Percentiles rank a stretch among this genome's conserved stretches.
phyloP scores from a whole-genome alignment of 2,888 invertebrate species.

The Mythimna impura region DNA sequence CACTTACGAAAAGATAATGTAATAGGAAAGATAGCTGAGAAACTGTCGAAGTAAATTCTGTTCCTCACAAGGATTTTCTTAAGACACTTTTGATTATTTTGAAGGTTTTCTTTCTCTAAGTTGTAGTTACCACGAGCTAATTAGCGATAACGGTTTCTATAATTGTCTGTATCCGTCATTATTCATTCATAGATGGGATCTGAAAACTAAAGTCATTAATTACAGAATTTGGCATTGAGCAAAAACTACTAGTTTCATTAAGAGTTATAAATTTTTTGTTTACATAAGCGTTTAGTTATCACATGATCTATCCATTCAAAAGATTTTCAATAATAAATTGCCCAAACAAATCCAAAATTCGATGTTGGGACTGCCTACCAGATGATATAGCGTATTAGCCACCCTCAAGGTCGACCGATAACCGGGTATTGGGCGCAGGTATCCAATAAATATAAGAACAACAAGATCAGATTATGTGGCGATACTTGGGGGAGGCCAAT shows the following conservation, averaged over 20 bases:
- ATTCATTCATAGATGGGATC: conserved; percentile 28
- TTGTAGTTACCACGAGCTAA: conserved; percentile 18
- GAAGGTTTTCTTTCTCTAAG: conserved; percentile 10
- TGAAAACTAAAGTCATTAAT: conserved; percentile 19
- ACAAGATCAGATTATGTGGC: not conserved
- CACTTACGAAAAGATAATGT: conserved; percentile 36
- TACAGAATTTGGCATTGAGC: conserved; percentile 23
- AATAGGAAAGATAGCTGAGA: conserved; percentile 13
- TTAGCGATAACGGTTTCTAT: conserved; percentile 17
- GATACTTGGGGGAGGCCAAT: too few species aligned
- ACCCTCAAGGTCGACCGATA: not conserved
- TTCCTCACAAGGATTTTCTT: conserved; percentile 21
- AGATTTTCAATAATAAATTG: not conserved
- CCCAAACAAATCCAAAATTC: not conserved
- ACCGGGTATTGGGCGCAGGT: too few species aligned
- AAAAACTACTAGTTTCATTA: not conserved
- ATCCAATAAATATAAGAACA: not conserved
- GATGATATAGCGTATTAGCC: too few species aligned
- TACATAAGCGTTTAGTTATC: not conserved
- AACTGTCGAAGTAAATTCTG: conserved; percentile 21
- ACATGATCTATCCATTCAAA: not conserved
- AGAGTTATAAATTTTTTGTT: not conserved
- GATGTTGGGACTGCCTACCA: too few species aligned
- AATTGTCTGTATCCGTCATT: conserved; percentile 4
- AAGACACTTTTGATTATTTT: conserved; percentile 1